Evolutionary conservation across 2,888 invertebrate genomes (phyloP).

Genomic region (Clanis bilineata): DNA sequence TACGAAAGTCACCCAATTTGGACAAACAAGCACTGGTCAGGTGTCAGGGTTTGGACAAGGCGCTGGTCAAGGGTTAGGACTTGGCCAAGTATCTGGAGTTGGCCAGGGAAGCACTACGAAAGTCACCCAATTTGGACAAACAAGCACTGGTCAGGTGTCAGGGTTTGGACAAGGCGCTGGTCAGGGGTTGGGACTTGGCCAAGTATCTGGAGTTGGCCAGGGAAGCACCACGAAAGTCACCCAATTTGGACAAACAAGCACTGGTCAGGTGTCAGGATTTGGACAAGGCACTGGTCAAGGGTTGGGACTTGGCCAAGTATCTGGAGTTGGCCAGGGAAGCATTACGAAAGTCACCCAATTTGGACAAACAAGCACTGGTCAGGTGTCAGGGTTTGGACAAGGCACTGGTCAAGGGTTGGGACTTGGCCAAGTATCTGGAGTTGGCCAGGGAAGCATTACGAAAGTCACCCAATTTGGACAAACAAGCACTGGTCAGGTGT

Average conservation of each 20-base stretch:
- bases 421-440: slow-evolving; percentile 19
- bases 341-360: no score
- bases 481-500: not conserved
- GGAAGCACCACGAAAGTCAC: not conserved
- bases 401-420: no score
- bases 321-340: no score
- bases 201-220: not conserved
- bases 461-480: not conserved
- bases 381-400: not conserved
- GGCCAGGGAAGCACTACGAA: no score
- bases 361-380: not conserved
- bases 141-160: no score
- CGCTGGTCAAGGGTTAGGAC: no score
- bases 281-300: no score
- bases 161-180: not conserved
- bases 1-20: not conserved
- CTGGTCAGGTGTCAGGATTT: no score
- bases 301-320: slow-evolving; percentile 22
- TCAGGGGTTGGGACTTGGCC: no score
- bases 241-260: not conserved
- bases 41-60: no score
- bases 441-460: not conserved
- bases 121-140: not conserved
- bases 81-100: not conserved
- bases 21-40: not conserved